These are phyloP conservation scores for Nyctibius bracteatus DNA, from an alignment of 2,113 vertebrate genomes.

Conservation along the genomic window DNA sequence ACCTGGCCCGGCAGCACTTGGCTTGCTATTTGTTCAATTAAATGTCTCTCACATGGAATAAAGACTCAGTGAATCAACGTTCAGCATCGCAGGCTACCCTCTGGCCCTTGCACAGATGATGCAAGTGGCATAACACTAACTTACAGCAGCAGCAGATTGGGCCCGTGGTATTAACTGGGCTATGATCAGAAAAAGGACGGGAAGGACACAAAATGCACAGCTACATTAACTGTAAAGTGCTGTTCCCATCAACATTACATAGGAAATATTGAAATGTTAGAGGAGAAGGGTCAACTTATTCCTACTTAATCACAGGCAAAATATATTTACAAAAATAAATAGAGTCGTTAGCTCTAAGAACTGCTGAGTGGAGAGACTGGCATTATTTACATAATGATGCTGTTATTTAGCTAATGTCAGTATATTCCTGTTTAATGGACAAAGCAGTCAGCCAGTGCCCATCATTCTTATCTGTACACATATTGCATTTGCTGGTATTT, in stretches of 20 bases:
- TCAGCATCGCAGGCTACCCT: background rate
- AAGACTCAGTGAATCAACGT: background rate
- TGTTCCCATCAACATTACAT: slow-evolving; percentile 6
- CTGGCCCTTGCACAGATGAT: background rate
- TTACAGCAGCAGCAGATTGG: background rate
- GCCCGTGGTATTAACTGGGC: background rate
- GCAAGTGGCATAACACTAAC: background rate
- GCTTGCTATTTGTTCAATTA: background rate
- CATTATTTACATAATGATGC: slow-evolving; percentile 44
- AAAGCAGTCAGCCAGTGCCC: background rate
- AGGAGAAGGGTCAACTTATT: slow-evolving; percentile 34
- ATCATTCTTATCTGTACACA: background rate
- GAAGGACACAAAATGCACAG: background rate
- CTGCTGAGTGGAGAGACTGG: slow-evolving; percentile 25
- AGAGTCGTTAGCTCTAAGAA: background rate
- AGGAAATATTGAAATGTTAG: slow-evolving; percentile 16
- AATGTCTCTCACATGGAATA: background rate
- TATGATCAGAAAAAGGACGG: background rate
- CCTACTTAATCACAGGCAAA: slow-evolving; percentile 36
- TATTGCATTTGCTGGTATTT: background rate
- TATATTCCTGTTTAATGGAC: background rate
- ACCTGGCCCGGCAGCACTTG: background rate
- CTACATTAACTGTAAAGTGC: background rate
- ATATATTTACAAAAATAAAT: slow-evolving; percentile 31
- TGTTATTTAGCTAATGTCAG: background rate